A percentile compares a stretch with the other conserved stretches of the same genome.
Conservation (phyloP, 1,140 invertebrate species). For the Psix sp. region DNA sequence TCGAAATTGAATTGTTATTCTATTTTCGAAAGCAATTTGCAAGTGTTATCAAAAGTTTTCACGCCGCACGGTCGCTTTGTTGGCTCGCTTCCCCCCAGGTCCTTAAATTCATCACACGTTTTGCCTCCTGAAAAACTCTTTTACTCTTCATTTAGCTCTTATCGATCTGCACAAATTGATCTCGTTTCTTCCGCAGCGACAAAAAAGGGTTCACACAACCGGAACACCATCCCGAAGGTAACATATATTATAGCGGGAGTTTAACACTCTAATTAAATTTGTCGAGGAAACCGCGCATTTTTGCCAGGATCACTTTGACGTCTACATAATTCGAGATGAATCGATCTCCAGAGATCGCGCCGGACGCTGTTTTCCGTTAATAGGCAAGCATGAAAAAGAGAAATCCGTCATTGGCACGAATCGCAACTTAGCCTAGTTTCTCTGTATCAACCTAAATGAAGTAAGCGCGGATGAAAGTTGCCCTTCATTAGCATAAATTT, state of each 20-base stretch:
- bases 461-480: too few relatives aligned
- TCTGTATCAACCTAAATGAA: too few relatives aligned
- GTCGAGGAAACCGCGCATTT: not conserved
- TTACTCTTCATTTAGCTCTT: not conserved
- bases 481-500: too few relatives aligned
- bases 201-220: not conserved
- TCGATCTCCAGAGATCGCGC: constrained; percentile 38
- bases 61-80: constrained; percentile 30
- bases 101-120: constrained; percentile 52
- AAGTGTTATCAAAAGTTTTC: constrained; percentile 74
- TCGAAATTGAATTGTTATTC: constrained; percentile 75
- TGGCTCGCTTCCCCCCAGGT: constrained; percentile 36
- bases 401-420: constrained; percentile 24
- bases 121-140: constrained; percentile 36
- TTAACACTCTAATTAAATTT: constrained; percentile 24
- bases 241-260: constrained; percentile 11
- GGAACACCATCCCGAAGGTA: constrained; percentile 11
- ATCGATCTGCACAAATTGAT: not conserved
- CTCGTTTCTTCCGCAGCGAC: not conserved
- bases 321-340: constrained; percentile 26
- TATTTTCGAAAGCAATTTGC: constrained; percentile 76
- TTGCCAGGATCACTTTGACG: constrained; percentile 1
- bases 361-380: constrained; percentile 8
- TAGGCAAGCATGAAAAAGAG: constrained; percentile 15
- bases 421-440: not conserved